A percentile compares a stretch with the other conserved stretches of the same genome.
Conservation (phyloP, 2,888 invertebrate genomes). For the Epinotia brunnichana region DNA sequence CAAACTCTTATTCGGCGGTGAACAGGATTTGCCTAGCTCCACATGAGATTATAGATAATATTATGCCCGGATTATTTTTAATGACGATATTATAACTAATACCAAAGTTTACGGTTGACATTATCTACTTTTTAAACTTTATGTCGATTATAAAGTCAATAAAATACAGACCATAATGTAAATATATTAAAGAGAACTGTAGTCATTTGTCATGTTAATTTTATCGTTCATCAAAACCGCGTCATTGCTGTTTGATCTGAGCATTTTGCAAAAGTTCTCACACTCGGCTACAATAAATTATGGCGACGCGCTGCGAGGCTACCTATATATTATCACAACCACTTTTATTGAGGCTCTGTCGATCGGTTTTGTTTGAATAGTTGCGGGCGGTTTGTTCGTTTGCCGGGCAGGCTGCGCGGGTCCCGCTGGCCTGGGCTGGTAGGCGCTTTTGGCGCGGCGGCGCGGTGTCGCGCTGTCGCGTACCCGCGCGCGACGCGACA, state of each 20-base stretch:
- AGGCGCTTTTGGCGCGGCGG: slow-evolving; percentile 56
- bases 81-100: slow-evolving; percentile 41
- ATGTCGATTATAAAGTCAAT: slow-evolving; percentile 39
- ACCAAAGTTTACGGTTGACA: slow-evolving; percentile 38
- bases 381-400: slow-evolving; percentile 16
- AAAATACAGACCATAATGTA: slow-evolving; percentile 35
- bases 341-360: slow-evolving; percentile 65
- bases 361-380: slow-evolving; percentile 49
- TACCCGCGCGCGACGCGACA: slow-evolving; percentile 60
- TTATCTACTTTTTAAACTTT: slow-evolving; percentile 37
- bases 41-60: slow-evolving; percentile 42
- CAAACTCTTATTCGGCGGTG: slow-evolving; percentile 24
- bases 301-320: slow-evolving; percentile 37
- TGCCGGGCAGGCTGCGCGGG: slow-evolving; percentile 42
- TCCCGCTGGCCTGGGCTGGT: slow-evolving; percentile 52
- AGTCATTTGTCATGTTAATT: slow-evolving; percentile 45
- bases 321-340: slow-evolving; percentile 63
- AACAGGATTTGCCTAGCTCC: slow-evolving; percentile 38
- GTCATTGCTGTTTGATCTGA: slow-evolving; percentile 43
- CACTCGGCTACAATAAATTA: slow-evolving; percentile 41
- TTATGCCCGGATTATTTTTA: slow-evolving; percentile 34
- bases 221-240: slow-evolving; percentile 43
- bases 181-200: slow-evolving; percentile 44
- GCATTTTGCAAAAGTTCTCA: slow-evolving; percentile 43
- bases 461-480: slow-evolving; percentile 48